These are phyloP conservation scores for Dendropsophus ebraccatus DNA, from an alignment of 2,113 vertebrate species.

Conservation along the genomic window DNA sequence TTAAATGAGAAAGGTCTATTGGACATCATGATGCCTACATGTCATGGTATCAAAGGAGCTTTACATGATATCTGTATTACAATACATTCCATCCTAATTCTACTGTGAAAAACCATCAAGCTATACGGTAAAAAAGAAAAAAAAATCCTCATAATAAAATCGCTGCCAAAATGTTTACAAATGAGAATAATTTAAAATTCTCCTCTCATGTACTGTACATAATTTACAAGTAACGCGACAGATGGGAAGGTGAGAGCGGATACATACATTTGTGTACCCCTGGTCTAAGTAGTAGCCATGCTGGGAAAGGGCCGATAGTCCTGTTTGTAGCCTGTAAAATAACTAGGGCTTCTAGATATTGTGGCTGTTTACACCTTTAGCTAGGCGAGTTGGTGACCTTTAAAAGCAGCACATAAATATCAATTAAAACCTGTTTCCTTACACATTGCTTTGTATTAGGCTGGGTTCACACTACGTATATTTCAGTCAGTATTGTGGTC, in stretches of 20 bases:
- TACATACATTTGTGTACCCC: not conserved
- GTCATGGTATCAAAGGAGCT: not conserved
- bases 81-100: not conserved
- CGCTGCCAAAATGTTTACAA: conserved; percentile 61
- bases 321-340: not conserved
- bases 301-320: not conserved
- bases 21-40: not conserved
- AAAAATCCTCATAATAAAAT: not conserved
- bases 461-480: too few species aligned
- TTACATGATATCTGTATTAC: not conserved
- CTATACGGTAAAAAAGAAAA: not conserved
- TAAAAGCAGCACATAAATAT: not conserved
- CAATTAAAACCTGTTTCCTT: not conserved
- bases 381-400: not conserved
- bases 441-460: not conserved
- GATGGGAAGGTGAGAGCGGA: not conserved
- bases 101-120: conserved; percentile 33
- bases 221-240: conserved; percentile 68
- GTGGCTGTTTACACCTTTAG: not conserved
- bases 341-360: too few species aligned
- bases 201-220: conserved; percentile 72
- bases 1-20: not conserved
- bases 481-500: too few species aligned
- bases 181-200: conserved; percentile 75
- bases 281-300: not conserved